A percentile compares a stretch with the other conserved stretches of the same genome.
Conservation (phyloP, 2,797 vertebrate species). For the Crypturellus tataupa region DNA sequence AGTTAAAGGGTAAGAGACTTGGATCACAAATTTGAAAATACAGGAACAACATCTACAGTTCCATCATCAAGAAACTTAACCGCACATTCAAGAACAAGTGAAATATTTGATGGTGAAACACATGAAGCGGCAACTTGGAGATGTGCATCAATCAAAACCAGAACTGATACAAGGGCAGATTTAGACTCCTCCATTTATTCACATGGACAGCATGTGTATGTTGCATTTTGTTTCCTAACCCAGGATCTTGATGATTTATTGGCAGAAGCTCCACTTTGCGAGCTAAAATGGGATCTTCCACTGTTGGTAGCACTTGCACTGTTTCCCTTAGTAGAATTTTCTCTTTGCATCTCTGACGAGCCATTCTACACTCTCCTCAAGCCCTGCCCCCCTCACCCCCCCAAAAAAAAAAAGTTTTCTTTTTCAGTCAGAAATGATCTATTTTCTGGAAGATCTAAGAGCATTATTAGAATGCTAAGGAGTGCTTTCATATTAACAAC, state of each 20-base stretch:
- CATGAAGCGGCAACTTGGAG: conserved; percentile 43
- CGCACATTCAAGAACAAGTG: neutral
- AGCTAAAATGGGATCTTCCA: conserved; percentile 14
- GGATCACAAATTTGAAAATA: neutral
- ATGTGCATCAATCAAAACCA: conserved; percentile 45
- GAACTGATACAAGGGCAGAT: conserved; percentile 22
- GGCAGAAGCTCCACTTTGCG: neutral
- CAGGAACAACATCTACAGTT: neutral
- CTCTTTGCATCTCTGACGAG: neutral
- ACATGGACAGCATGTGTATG: neutral
- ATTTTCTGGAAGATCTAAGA: neutral
- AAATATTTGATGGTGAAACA: conserved; percentile 51
- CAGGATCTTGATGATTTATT: neutral
- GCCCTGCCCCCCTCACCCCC: too few relatives aligned
- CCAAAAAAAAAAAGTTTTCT: neutral
- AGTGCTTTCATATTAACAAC: neutral
- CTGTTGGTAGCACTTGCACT: neutral
- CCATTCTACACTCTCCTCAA: neutral
- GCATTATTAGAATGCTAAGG: neutral
- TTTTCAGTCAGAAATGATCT: neutral
- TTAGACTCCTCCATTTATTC: conserved; percentile 29
- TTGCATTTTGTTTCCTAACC: neutral
- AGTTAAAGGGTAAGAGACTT: neutral
- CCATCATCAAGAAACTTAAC: conserved; percentile 46
- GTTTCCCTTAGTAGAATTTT: neutral